A percentile compares a stretch with the other conserved stretches of the same genome.
Evolutionary conservation across 2,113 vertebrate genomes (phyloP).

Genomic region (Mugil cephalus): DNA sequence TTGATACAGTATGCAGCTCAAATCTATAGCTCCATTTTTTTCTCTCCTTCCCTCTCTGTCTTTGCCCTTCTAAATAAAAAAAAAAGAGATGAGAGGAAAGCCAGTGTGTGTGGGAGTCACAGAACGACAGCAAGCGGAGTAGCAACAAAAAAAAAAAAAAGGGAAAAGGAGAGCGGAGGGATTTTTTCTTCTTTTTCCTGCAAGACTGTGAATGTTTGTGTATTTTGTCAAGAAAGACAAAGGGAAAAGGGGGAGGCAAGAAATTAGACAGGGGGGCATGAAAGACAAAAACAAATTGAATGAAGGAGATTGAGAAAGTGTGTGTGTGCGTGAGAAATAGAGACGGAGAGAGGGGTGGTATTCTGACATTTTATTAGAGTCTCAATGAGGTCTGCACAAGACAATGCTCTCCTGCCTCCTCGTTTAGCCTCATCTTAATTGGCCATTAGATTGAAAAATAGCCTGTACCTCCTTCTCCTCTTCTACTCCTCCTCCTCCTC

Average conservation of each 20-base stretch:
- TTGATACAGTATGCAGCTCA: conserved; percentile 83
- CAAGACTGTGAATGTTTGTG: conserved; percentile 53
- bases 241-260: conserved; percentile 35
- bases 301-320: conserved; percentile 48
- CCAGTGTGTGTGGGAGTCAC: conserved; percentile 65
- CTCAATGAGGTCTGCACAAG: conserved; percentile 76
- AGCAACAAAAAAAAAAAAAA: conserved; percentile 35
- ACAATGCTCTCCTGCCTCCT: conserved; percentile 81
- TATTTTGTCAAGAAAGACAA: conserved; percentile 48
- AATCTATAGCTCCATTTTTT: conserved; percentile 70
- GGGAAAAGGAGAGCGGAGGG: background rate
- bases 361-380: conserved; percentile 77
- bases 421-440: conserved; percentile 84
- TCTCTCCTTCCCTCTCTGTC: conserved; percentile 37
- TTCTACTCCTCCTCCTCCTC: conserved; percentile 42
- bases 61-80: conserved; percentile 72
- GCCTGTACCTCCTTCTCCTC: conserved; percentile 59
- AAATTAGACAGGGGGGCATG: conserved; percentile 32
- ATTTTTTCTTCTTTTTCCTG: conserved; percentile 19
- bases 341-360: conserved; percentile 27
- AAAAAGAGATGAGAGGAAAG: conserved; percentile 69
- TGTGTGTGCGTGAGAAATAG: conserved; percentile 3
- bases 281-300: conserved; percentile 55
- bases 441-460: conserved; percentile 85
- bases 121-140: conserved; percentile 46